These are phyloP conservation scores for Macroglossus sobrinus DNA, from an alignment of 2,113 vertebrate species.

Conservation along the genomic window DNA sequence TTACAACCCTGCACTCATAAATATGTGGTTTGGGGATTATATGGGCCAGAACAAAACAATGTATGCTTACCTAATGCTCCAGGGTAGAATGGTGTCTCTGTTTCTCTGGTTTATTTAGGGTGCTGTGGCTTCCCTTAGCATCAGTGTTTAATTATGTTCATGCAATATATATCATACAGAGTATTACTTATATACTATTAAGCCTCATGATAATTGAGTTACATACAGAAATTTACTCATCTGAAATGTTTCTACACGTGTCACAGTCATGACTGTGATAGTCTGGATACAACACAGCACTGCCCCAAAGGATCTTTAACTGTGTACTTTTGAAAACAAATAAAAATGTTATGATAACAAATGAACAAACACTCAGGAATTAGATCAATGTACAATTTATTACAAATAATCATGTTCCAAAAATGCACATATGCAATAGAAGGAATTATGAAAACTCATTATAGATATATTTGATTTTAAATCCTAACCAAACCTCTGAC, in stretches of 20 bases:
- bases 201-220: not conserved
- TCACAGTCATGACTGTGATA: not conserved
- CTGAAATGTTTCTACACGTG: not conserved
- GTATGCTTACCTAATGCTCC: not conserved
- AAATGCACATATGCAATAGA: not conserved
- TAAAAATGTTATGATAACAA: not conserved
- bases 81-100: not conserved
- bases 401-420: not conserved
- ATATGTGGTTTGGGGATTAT: not conserved
- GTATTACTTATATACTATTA: accelerated
- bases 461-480: not conserved
- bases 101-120: not conserved
- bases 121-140: accelerated
- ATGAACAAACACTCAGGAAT: not conserved
- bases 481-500: not conserved
- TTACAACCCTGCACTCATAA: not conserved
- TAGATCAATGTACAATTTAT: not conserved
- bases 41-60: not conserved
- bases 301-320: not conserved
- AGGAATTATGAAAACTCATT: not conserved
- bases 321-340: not conserved
- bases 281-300: not conserved
- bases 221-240: not conserved
- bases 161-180: accelerated
- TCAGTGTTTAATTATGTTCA: accelerated